Evolutionary conservation across 1,140 invertebrate species (phyloP), one percentile per base, ranked within the genome.

Genomic region (Drosophila pectinifera): DNA sequence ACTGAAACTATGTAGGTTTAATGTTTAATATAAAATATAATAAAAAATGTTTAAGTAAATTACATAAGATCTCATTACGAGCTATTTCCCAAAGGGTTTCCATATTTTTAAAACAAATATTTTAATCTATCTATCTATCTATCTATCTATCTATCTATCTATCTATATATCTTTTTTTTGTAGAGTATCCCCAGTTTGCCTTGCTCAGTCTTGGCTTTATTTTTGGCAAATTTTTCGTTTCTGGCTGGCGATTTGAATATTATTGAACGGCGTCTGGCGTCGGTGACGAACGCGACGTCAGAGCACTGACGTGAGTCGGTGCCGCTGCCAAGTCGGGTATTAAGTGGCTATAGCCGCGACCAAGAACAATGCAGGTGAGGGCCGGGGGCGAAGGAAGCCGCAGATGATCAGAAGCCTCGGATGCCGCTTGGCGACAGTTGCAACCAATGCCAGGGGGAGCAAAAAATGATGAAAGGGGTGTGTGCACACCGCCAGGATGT

Each of bases 391-490:
- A 31, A 56, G 31, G 67, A 56, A 56, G 64, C 26, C 49, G 39
- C 34, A 45, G 26, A 70, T 70, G 67, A 70, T 70, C 67, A 70
- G 67, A 70, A 49, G 49, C 24, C 63, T 39, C 64, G 41, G 38
- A 70, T 18, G 67, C 67, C 67, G 67, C 67, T 51, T 57, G 64
- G 67, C 67, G 67, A 70, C 64, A 70, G 67, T 70, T 70, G 67
- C 67, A 70, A 26, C 14, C 49, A 34, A 42, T 11, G 41, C n/a
- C n/a, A n/a, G n/a, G n/a, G n/a, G n/a, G n/a, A n/a, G n/a, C 4
- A 11, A 51, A 46, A 18, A 53, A 28, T n/a, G n/a, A n/a, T n/a
- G 61, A 34, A 45, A 42, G 67, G 67, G 64, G 49, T 51, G 49
- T 64, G 63, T 67, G 63, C 57, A 46, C n/a, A 10, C 26, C 22